phyloP scores from a whole-genome alignment of 1,140 invertebrate species.

The Penaeus chinensis region DNA sequence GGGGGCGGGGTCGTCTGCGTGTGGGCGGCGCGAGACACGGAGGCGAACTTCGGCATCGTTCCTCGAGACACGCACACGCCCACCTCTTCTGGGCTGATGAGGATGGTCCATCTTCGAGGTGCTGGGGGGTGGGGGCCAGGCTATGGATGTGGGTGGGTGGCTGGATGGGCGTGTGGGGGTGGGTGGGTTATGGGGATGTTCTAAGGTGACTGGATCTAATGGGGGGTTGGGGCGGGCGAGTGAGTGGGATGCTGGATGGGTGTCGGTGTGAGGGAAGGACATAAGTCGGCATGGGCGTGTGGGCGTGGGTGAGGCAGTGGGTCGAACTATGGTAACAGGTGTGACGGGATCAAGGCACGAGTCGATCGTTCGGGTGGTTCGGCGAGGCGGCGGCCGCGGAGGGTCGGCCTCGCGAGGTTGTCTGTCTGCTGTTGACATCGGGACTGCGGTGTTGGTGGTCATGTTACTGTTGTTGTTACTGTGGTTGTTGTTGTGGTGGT shows the following conservation, averaged over 20 bases:
- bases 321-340: neutral
- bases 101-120: slow-evolving; percentile 1
- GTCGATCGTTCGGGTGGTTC: slow-evolving; percentile 52
- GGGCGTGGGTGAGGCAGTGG: slow-evolving; percentile 3
- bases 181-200: slow-evolving; percentile 8
- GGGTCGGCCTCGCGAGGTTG: neutral
- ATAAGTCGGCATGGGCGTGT: neutral
- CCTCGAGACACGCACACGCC: too few species aligned
- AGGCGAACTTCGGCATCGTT: too few species aligned
- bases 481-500: too few species aligned
- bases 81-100: neutral
- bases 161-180: neutral
- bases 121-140: neutral
- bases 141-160: neutral
- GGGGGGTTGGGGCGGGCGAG: neutral
- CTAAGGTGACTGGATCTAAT: slow-evolving; percentile 1
- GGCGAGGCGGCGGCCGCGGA: slow-evolving; percentile 8
- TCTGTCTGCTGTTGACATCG: slow-evolving; percentile 14
- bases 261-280: neutral
- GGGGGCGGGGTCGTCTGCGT: neutral
- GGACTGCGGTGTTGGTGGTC: too few species aligned
- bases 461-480: too few species aligned
- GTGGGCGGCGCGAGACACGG: too few species aligned
- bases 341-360: slow-evolving; percentile 44
- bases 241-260: neutral